Evolutionary conservation across 30 jellyfish, hydroid and myxozoan genomes (phyloP).

Genomic region (Turritopsis dohrnii): DNA sequence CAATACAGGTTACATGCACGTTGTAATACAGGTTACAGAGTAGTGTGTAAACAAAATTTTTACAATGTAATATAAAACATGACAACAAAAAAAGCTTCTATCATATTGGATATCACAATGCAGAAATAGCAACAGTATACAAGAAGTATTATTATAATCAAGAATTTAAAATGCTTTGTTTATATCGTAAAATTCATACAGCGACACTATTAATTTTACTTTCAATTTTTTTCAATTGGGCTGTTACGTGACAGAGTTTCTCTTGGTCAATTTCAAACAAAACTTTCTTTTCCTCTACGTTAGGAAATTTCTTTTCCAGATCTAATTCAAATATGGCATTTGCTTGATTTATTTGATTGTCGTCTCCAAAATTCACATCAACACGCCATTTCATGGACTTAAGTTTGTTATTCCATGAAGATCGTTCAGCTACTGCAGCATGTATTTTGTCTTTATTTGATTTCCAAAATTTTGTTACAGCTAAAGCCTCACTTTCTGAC

Average conservation of each 20-base stretch:
- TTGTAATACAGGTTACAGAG: too few species aligned
- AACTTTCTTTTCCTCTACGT: conserved; percentile 33
- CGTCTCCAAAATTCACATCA: conserved; percentile 51
- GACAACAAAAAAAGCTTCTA: too few species aligned
- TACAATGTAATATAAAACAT: too few species aligned
- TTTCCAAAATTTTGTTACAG: conserved; percentile 77
- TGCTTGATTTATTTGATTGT: conserved; percentile 50
- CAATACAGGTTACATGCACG: too few species aligned
- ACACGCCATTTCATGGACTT: conserved; percentile 69
- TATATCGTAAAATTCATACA: background rate
- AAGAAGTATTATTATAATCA: too few species aligned
- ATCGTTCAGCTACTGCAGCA: conserved; percentile 38
- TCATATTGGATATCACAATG: too few species aligned
- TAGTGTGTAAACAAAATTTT: too few species aligned
- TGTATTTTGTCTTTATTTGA: conserved; percentile 61
- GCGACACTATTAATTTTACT: background rate
- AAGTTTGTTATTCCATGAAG: conserved; percentile 41
- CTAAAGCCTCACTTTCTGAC: conserved; percentile 53
- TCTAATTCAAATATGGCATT: conserved; percentile 70
- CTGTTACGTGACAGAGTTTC: conserved; percentile 41
- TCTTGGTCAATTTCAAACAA: conserved; percentile 61
- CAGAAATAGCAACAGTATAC: too few species aligned
- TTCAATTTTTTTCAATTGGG: conserved; percentile 44
- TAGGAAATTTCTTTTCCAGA: conserved; percentile 22
- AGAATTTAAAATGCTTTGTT: background rate